phyloP scores from a whole-genome alignment of 2,888 invertebrate species.

The Gastrophysa polygoni region DNA sequence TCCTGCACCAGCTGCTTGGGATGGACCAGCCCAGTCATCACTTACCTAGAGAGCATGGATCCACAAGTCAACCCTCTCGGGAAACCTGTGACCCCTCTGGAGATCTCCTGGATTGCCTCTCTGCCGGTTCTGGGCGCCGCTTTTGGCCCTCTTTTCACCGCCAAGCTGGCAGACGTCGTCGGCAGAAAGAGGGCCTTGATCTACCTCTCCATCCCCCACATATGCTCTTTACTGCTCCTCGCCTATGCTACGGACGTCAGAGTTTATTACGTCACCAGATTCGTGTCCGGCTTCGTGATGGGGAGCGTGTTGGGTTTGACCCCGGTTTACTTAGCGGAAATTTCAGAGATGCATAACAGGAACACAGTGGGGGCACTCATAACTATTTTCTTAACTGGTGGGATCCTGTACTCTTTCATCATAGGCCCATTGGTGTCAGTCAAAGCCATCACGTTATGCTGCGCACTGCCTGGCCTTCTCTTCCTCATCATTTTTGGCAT shows the following conservation, averaged over 20 bases:
- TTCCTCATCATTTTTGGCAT: slow-evolving; percentile 39
- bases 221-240: slow-evolving; percentile 55
- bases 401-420: slow-evolving; percentile 69
- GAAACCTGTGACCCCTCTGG: slow-evolving; percentile 18
- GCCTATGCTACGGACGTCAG: slow-evolving; percentile 29
- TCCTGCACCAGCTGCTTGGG: slow-evolving; percentile 34
- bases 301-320: slow-evolving; percentile 74
- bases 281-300: slow-evolving; percentile 67
- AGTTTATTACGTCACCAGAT: slow-evolving; percentile 60
- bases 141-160: slow-evolving; percentile 31
- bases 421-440: slow-evolving; percentile 65
- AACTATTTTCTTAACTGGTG: slow-evolving; percentile 70
- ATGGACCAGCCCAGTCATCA: slow-evolving; percentile 46
- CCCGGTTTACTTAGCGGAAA: slow-evolving; percentile 87
- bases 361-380: slow-evolving; percentile 74
- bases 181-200: slow-evolving; percentile 73
- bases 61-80: slow-evolving; percentile 16
- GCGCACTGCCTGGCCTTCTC: slow-evolving; percentile 33
- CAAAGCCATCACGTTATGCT: slow-evolving; percentile 36
- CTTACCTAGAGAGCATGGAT: slow-evolving; percentile 31
- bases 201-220: slow-evolving; percentile 66
- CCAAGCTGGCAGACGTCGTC: slow-evolving; percentile 22
- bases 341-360: slow-evolving; percentile 76
- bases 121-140: slow-evolving; percentile 32
- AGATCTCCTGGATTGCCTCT: slow-evolving; percentile 36